A percentile compares a stretch with the other conserved stretches of the same genome.
These are phyloP conservation scores for Tiliacea citrago DNA, from an alignment of 2,888 invertebrate species.

Conservation along the genomic window DNA sequence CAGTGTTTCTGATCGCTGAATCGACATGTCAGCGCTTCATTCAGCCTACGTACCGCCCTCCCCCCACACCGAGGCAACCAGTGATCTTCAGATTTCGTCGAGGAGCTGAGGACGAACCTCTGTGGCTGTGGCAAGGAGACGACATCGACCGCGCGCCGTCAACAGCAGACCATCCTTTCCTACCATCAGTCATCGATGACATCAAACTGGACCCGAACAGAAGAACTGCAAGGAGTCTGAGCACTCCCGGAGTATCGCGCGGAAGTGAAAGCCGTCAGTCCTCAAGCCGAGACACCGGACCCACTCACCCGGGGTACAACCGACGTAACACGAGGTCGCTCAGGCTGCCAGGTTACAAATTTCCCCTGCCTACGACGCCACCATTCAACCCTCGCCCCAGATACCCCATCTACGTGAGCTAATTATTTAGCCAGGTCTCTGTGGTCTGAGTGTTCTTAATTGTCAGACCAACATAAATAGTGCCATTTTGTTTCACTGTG, in stretches of 20 bases:
- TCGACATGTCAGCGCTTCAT: slow-evolving; percentile 41
- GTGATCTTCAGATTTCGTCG: slow-evolving; percentile 26
- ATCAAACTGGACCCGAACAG: slow-evolving; percentile 43
- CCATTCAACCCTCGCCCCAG: slow-evolving; percentile 51
- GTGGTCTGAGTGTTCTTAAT: slow-evolving; percentile 1
- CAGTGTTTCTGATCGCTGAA: slow-evolving; percentile 50
- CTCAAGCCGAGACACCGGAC: slow-evolving; percentile 40
- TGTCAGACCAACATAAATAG: not conserved
- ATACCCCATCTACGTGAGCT: slow-evolving; percentile 33
- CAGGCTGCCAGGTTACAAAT: slow-evolving; percentile 31
- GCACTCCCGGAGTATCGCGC: slow-evolving; percentile 29
- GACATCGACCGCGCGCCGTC: slow-evolving; percentile 33
- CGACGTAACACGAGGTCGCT: slow-evolving; percentile 56
- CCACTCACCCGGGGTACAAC: slow-evolving; percentile 54
- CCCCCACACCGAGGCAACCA: not conserved
- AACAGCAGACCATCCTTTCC: slow-evolving; percentile 41
- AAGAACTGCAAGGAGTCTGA: slow-evolving; percentile 41
- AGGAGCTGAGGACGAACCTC: slow-evolving; percentile 38
- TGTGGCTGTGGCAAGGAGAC: slow-evolving; percentile 33
- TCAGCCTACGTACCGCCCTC: slow-evolving; percentile 44
- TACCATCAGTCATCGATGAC: slow-evolving; percentile 50
- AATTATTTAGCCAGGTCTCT: not conserved
- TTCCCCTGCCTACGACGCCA: slow-evolving; percentile 44
- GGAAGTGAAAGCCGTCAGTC: slow-evolving; percentile 23
- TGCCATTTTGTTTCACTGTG: not conserved